These are phyloP conservation scores for Halcyon senegalensis DNA, from an alignment of 2,113 vertebrate species.

Conservation along the genomic window DNA sequence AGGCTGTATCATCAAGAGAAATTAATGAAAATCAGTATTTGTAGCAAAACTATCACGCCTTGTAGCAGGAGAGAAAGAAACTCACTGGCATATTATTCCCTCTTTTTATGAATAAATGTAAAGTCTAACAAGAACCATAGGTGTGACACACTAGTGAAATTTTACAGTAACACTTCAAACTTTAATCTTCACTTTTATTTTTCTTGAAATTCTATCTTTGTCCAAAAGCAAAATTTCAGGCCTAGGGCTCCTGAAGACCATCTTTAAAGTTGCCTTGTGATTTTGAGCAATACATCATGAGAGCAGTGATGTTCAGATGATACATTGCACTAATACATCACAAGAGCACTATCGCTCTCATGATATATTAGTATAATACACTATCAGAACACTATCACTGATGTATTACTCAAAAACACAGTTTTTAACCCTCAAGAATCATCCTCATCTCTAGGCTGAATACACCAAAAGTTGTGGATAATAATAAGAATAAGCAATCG, in stretches of 20 bases:
- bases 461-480: neutral
- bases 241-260: slow-evolving; percentile 39
- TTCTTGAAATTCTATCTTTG: slow-evolving; percentile 51
- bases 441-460: neutral
- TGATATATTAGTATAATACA: slow-evolving; percentile 76
- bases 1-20: neutral
- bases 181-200: slow-evolving; percentile 33
- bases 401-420: slow-evolving; percentile 69
- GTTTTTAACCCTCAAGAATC: slow-evolving; percentile 63
- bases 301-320: slow-evolving; percentile 65
- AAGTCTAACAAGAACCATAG: neutral
- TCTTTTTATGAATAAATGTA: neutral
- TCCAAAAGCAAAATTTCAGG: slow-evolving; percentile 52
- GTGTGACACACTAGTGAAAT: neutral
- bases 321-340: slow-evolving; percentile 69
- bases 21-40: neutral
- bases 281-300: slow-evolving; percentile 70
- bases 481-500: neutral
- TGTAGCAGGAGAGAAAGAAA: neutral
- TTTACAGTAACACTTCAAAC: neutral
- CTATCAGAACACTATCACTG: slow-evolving; percentile 61
- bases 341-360: slow-evolving; percentile 35
- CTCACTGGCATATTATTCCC: neutral
- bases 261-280: slow-evolving; percentile 67
- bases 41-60: neutral